Evolutionary conservation across 2,113 vertebrate species (phyloP), one percentile per base, ranked within the genome.

Genomic region (Daubentonia madagascariensis): DNA sequence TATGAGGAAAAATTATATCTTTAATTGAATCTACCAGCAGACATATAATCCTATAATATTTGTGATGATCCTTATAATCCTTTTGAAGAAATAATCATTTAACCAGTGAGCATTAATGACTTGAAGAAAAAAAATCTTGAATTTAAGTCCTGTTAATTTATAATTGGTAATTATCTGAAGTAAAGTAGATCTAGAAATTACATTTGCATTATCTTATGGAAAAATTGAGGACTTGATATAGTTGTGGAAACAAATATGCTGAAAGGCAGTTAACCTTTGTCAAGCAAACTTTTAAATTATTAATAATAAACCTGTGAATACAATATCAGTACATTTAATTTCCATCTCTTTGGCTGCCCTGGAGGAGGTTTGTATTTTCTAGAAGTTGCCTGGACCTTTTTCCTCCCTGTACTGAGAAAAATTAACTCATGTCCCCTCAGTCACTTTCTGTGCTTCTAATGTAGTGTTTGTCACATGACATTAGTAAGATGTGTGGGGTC

Each of bases 371-470:
- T 50, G 1, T 12, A 37, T 9, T 75, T 88, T 43, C 57, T 28
- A 0, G 25, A 54, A 57, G 9, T 81, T 61, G 70, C 32, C 54
- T 25, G 52, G 10, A 45, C 11, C 5, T 2, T 75, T 54, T 48
- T 2, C 7, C 32, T 76, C 14, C 12, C 12, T 37, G 40, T n/a
- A 43, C 14, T 23, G 28, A 22, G 59, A 70, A 65, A 72, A 37
- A 63, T 23, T 23, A 35, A 54, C 18, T 3, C 9, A 1, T 6
- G 1, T 2, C 17, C 18, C 9, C 0, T 30, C 6, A 16, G 61
- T 32, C 12, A 43, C 16, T 32, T 67, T 87, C 43, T 11, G 50
- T 5, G 45, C 13, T 13, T 85, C 16, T 30, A 48, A 30, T 32
- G 2, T 9, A 7, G 37, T 9, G 12, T 0, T 45, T 35, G n/a